Conservation (phyloP, 2,797 vertebrate species). For the Enteromius radiatus region DNA sequence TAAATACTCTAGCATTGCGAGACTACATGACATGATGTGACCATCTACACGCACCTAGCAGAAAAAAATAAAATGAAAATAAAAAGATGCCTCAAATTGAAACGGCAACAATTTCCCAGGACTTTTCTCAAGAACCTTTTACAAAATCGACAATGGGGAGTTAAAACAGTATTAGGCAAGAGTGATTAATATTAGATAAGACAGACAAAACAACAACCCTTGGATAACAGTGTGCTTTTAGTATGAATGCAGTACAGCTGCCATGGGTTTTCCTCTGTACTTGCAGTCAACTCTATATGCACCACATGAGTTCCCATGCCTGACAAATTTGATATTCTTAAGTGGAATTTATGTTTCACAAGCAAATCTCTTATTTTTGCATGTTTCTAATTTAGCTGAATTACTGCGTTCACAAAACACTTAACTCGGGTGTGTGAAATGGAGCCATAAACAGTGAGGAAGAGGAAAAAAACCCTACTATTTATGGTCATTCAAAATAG, state of each 20-base stretch:
- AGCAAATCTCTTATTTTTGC: too few relatives aligned
- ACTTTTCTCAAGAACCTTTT: background rate
- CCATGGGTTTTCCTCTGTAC: background rate
- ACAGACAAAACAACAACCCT: background rate
- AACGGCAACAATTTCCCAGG: background rate
- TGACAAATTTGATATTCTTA: too few relatives aligned
- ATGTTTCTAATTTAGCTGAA: too few relatives aligned
- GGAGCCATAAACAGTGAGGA: too few relatives aligned
- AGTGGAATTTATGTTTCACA: too few relatives aligned
- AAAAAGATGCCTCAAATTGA: background rate
- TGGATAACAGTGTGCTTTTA: background rate
- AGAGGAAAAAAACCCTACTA: too few relatives aligned
- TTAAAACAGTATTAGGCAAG: background rate
- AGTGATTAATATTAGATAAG: conserved; percentile 25
- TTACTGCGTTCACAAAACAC: too few relatives aligned
- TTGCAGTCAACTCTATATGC: background rate
- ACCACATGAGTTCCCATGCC: background rate
- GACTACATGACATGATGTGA: background rate
- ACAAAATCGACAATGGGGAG: background rate
- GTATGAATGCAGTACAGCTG: background rate
- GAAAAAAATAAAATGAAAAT: background rate
- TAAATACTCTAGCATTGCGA: background rate
- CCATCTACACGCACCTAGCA: background rate
- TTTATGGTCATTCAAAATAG: too few relatives aligned
- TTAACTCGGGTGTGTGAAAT: too few relatives aligned